Base-by-base conservation (phyloP, 1,140 invertebrate species). In the Caenorhabditis latens region DNA sequence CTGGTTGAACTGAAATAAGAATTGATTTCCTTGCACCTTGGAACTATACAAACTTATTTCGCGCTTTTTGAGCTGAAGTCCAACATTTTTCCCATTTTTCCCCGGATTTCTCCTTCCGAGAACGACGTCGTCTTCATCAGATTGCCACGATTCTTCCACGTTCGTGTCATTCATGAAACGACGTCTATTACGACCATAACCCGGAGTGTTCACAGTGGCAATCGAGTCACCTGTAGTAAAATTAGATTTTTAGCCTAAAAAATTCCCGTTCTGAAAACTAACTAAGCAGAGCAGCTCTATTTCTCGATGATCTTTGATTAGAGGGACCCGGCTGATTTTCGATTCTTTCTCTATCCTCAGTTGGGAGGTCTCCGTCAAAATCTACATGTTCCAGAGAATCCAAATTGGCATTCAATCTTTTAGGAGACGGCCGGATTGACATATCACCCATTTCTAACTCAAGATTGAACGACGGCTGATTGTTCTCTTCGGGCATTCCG, bases 201-300 rank as follows among this genome's bases (percentile, higher is more conserved):
- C 67, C 7, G 42, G 67, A 16, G 42, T 19, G 21, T 71, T 32
- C 40, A 71, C 42, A 46, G 42, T 46, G 5, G 71, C 46, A 9
- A 79, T 32, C n/a, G 71, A 79, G n/a, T 79, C 71, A 50, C 71
- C 71, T 79, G 67, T 32, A 32, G 32, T 32, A 42, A 67, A 2
- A 42, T 40, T 5, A n/a, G 4, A 58, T n/a, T n/a, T 9, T 58
- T 58, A 21, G 16, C 16, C 1, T n/a, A n/a, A 58, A 21, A 58
- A 9, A 16, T 21, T 32, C 2, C 16, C 13, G 16, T n/a, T 8
- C 16, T 5, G 8, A n/a, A 16, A 32, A 32, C 61, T 63, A 13
- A 63, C 61, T 63, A 8, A 58, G 16, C n/a, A 58, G n/a, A n/a
- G 16, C 57, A 58, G n/a, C n/a, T 58, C 57, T 16, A 19, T n/a